Conservation (phyloP, 2,797 vertebrate species). For the Amblyopsis hoosieri region DNA sequence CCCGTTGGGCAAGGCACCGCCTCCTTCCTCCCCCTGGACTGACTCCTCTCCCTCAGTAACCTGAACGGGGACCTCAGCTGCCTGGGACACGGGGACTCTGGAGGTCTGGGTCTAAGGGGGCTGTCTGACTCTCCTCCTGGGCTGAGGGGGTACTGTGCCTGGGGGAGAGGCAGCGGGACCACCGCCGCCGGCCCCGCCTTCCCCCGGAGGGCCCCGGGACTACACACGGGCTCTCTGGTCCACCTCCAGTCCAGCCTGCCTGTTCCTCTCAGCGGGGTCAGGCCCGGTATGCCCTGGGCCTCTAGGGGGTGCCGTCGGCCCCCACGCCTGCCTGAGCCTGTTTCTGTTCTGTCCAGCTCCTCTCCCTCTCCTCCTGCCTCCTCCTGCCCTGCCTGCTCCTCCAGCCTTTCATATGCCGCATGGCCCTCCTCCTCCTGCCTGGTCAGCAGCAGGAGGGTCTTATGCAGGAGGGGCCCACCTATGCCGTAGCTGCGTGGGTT, state of each 20-base stretch:
- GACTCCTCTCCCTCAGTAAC: slow-evolving; percentile 83
- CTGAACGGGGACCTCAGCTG: slow-evolving; percentile 75
- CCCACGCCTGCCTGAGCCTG: slow-evolving; percentile 30
- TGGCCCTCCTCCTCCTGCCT: slow-evolving; percentile 30
- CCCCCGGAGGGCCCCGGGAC: slow-evolving; percentile 8
- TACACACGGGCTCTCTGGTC: neutral
- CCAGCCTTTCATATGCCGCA: slow-evolving; percentile 19
- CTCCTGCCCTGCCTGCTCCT: slow-evolving; percentile 6
- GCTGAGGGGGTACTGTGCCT: slow-evolving; percentile 7
- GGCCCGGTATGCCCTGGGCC: slow-evolving; percentile 12
- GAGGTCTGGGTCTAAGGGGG: slow-evolving; percentile 52
- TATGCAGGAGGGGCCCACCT: slow-evolving; percentile 93
- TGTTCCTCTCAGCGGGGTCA: slow-evolving; percentile 7
- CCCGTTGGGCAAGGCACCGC: slow-evolving; percentile 32
- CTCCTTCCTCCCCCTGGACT: slow-evolving; percentile 78
- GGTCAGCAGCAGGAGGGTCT: slow-evolving; percentile 85
- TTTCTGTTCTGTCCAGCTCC: slow-evolving; percentile 22
- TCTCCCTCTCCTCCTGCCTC: neutral
- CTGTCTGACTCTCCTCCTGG: slow-evolving; percentile 55
- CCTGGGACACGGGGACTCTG: slow-evolving; percentile 66
- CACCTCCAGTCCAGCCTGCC: slow-evolving; percentile 15
- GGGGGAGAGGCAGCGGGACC: slow-evolving; percentile 4
- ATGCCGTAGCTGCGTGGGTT: slow-evolving; percentile 90
- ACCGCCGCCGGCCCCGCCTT: neutral
- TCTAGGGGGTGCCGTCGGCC: slow-evolving; percentile 6